These are phyloP conservation scores for Cottus gobio DNA, from an alignment of 2,113 vertebrate genomes.

Conservation along the genomic window DNA sequence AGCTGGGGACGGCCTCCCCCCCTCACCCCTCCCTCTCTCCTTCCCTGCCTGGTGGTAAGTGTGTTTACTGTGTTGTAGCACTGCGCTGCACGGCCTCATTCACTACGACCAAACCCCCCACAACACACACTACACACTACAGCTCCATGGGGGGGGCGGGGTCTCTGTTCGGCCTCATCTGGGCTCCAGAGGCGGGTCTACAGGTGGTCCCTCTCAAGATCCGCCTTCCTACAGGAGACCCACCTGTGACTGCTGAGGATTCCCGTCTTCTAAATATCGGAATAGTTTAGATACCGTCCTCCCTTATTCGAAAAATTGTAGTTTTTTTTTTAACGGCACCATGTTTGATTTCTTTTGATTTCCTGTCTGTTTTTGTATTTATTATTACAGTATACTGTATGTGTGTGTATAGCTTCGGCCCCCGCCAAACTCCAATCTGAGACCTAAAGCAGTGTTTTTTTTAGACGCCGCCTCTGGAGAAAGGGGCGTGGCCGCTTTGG, in stretches of 20 bases:
- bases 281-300: too few relatives aligned
- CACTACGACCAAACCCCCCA: constrained; percentile 18
- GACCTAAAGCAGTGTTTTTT: neutral
- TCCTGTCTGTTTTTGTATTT: constrained; percentile 90
- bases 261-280: too few relatives aligned
- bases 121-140: constrained; percentile 15
- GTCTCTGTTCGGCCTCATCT: too few relatives aligned
- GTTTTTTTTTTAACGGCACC: constrained; percentile 33
- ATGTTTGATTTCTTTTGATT: constrained; percentile 68
- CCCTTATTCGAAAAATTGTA: neutral
- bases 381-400: constrained; percentile 86
- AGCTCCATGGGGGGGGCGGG: neutral
- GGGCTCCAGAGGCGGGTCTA: too few relatives aligned
- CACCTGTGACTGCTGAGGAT: neutral
- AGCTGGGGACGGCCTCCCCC: constrained; percentile 60
- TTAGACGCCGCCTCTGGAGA: neutral
- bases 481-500: neutral
- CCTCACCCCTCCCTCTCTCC: neutral
- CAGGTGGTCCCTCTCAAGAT: too few relatives aligned
- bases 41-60: constrained; percentile 48
- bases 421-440: neutral
- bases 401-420: too few relatives aligned
- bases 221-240: neutral
- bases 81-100: constrained; percentile 56
- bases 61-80: constrained; percentile 67